Conservation (phyloP, 2,888 invertebrate genomes). For the Catocala sponsa region DNA sequence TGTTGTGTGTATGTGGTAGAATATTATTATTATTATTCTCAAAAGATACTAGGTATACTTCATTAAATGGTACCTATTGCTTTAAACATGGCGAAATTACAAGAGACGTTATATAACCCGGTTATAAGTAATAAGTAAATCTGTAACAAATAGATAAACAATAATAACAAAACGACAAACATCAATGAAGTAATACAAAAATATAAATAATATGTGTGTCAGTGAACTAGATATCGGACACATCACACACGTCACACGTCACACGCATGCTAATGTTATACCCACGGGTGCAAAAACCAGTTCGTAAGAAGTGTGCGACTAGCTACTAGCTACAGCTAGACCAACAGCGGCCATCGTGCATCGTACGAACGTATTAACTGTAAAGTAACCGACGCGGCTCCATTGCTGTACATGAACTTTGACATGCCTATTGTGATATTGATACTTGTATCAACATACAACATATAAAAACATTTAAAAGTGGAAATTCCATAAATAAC, state of each 20-base stretch:
- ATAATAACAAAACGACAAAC: slow-evolving; percentile 42
- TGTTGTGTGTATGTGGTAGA: too few species aligned
- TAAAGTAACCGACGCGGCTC: slow-evolving; percentile 46
- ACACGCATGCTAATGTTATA: slow-evolving; percentile 58
- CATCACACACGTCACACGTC: too few species aligned
- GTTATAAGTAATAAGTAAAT: too few species aligned
- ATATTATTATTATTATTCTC: too few species aligned
- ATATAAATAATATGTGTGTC: slow-evolving; percentile 55
- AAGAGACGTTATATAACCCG: too few species aligned
- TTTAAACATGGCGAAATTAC: too few species aligned
- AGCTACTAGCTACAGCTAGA: too few species aligned
- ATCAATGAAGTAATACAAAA: slow-evolving; percentile 43
- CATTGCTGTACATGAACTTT: slow-evolving; percentile 48
- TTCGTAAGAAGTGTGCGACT: slow-evolving; percentile 48
- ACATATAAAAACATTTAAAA: neutral
- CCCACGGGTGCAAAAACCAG: slow-evolving; percentile 59
- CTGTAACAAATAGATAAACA: slow-evolving; percentile 5
- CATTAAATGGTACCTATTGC: too few species aligned
- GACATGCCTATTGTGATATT: slow-evolving; percentile 35
- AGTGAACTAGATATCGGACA: slow-evolving; percentile 65
- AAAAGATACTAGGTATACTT: too few species aligned
- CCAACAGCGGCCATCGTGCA: slow-evolving; percentile 37
- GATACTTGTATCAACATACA: too few species aligned
- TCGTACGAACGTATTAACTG: slow-evolving; percentile 41
- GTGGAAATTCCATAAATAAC: neutral